Conservation (phyloP, 2,113 vertebrate species). For the Hydropotes inermis region DNA sequence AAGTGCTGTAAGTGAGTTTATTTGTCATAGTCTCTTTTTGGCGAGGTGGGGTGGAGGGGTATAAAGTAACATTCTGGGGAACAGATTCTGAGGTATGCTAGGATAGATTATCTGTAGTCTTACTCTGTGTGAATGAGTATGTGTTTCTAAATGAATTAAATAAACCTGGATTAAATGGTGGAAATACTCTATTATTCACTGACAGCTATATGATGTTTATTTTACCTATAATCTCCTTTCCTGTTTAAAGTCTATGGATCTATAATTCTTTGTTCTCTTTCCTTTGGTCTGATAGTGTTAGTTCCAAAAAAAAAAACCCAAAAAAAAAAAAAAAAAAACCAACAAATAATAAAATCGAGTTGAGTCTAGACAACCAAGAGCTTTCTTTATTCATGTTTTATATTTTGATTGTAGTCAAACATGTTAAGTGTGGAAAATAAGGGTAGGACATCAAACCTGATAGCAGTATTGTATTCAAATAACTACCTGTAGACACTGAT, state of each 20-base stretch:
- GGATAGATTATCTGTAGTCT: background rate
- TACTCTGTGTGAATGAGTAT: background rate
- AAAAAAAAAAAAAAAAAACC: too few species aligned
- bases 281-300: background rate
- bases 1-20: background rate
- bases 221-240: background rate
- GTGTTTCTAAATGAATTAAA: background rate
- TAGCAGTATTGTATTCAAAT: background rate
- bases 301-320: background rate
- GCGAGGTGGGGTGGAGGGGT: background rate
- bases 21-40: background rate
- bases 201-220: background rate
- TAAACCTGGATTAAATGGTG: background rate
- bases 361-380: background rate
- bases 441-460: background rate
- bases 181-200: background rate
- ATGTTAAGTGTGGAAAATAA: constrained; percentile 39
- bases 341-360: background rate
- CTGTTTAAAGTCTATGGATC: background rate
- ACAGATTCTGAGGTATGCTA: background rate
- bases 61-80: background rate
- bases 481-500: background rate
- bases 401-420: background rate
- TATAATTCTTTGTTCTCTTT: background rate
- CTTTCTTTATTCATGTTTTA: background rate